Base-by-base conservation (phyloP, 1,140 invertebrate genomes). In the Amyelois transitella region DNA sequence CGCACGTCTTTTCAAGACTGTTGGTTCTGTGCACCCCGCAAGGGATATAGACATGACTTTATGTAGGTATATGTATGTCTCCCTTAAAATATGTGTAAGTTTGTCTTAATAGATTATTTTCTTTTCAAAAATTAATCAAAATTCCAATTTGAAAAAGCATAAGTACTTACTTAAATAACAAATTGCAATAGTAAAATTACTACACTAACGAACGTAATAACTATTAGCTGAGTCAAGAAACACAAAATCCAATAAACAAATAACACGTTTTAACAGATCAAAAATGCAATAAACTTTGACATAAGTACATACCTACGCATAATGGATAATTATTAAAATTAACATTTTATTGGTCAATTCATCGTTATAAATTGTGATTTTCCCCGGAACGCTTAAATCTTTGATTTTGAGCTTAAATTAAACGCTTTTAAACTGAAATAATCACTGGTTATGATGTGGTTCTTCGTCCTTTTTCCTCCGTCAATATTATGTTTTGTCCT, bases 291-390 rank as follows among this genome's bases (percentile, higher is more conserved):
- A 38, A 38, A 8, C 32, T 14, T 14, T 38, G 32, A 38, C 32
- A 48, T 10, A 20, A 6, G 12, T 28, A 28, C 25, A 28, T 12
- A 28, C 25, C 25, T 28, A 38, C 32, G 10, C 38, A 59, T 48
- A 58, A 59, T 53, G 50, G 55, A 66, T 69, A 69, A 73, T 75
- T 75, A 71, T 69, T 63, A 72, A 68, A 66, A 75, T 72, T 67
- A 71, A 71, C 64, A 66, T 71, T 79, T 73, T 79, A 79, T 79
- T 76, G 72, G 43, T 64, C 72, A 76, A 79, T 75, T n/a, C 8
- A 38, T 38, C 74, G 74, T 74, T 69, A 72, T 70, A 69, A 69
- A 77, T 71, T 68, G 75, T 72, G 55, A 70, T 62, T 60, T 62
- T n/a, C 45, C 43, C 43, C 56, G 58, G 51, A 55, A 43, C 58